Conservation (phyloP, 2,797 vertebrate species). For the Rhynchonycteris naso region DNA sequence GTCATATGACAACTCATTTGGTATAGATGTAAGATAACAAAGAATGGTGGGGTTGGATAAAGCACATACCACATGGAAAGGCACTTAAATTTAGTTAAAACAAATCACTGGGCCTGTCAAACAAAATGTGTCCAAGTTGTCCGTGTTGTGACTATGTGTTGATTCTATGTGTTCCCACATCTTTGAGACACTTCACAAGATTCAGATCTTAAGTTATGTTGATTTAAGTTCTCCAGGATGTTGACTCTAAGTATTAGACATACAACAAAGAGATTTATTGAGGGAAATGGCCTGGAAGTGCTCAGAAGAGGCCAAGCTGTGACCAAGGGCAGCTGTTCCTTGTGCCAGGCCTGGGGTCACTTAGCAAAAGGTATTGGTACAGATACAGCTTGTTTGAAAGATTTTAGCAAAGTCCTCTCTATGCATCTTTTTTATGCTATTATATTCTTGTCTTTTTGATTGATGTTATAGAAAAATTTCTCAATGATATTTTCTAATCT, state of each 20-base stretch:
- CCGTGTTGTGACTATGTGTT: neutral
- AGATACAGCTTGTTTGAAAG: too few relatives aligned
- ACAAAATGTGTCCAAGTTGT: neutral
- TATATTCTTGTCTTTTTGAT: neutral
- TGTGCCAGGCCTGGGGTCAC: too few relatives aligned
- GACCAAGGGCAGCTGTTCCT: too few relatives aligned
- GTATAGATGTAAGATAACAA: neutral
- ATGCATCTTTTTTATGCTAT: neutral
- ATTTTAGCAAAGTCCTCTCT: neutral
- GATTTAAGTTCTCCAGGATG: neutral
- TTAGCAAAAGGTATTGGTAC: too few relatives aligned
- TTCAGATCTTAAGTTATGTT: neutral
- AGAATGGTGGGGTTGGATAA: neutral
- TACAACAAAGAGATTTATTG: neutral
- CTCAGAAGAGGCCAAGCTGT: too few relatives aligned
- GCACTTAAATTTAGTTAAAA: neutral
- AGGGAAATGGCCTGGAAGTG: neutral
- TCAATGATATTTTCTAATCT: constrained; percentile 9
- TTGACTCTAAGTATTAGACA: neutral
- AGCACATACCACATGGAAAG: neutral
- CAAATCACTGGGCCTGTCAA: neutral
- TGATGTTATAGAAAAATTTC: neutral
- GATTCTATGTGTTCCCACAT: neutral
- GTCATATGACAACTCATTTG: neutral
- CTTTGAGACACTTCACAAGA: neutral